Evolutionary conservation across 2,797 vertebrate genomes (phyloP), one percentile per base, ranked within the genome.

Genomic region (Myripristis jacobus): DNA sequence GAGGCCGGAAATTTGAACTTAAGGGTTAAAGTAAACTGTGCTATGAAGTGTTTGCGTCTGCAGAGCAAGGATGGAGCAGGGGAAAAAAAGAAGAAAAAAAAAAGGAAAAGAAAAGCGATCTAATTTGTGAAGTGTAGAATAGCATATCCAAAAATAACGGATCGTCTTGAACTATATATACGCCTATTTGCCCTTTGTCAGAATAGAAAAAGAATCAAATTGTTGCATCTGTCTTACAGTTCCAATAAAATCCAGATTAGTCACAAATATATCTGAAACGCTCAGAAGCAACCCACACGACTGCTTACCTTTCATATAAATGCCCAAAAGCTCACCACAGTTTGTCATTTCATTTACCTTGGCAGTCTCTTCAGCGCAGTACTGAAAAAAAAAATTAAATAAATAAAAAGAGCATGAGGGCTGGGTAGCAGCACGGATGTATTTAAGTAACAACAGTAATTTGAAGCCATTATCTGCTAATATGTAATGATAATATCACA

Each of bases 1-100:
- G 75, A 80, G 41, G 51, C 64, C 78, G 82, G 54, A 74, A 66
- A 73, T 86, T 70, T 85, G 61, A 88, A 88, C 83, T 72, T 52
- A 8, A 51, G 54, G 84, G 88, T 91, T 83, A 77, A 79, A 82
- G 77, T 66, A 80, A 41, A 72, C 82, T 75, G 70, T 63, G 75
- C 70, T 22, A 63, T 25, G 43, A 62, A 73, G 65, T 22, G 54
- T 36, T 66, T 57, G 58, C 48, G 73, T 62, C 48, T 24, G 66
- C 44, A 78, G 41, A 63, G 58, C 46, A 73, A 71, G 70, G 52
- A 76, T 46, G 53, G 58, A 58, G 51, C 55, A 3, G 5, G 8
- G 29, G 8, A 31, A 31, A 31, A 5, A 31, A 31, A 31, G 27
- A 31, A 31, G n/a, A 31, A 7, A 31, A n/a, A 58, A n/a, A n/a